A percentile compares a stretch with the other conserved stretches of the same genome.
Evolutionary conservation across 1,140 invertebrate species (phyloP).

Genomic region (Drosophila aff.): DNA sequence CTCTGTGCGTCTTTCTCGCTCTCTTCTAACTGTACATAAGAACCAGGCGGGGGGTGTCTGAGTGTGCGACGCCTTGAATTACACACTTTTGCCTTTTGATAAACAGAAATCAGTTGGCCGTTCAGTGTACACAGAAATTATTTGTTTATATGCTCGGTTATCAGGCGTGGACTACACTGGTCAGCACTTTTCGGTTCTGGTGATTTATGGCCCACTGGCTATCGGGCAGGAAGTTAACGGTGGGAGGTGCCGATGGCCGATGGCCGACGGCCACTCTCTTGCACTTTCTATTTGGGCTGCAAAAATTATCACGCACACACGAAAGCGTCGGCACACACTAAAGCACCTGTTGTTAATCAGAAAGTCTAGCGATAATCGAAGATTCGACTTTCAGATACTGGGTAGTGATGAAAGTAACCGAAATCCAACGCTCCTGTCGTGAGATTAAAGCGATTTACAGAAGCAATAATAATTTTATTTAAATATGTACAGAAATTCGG

Average conservation of each 20-base stretch:
- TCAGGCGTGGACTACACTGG: slow-evolving; percentile 36
- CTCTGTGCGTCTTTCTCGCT: slow-evolving; percentile 7
- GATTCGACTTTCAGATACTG: slow-evolving; percentile 36
- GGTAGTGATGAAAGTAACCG: neutral
- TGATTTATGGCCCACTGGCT: neutral
- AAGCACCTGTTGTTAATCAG: slow-evolving; percentile 55
- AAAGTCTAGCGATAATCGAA: slow-evolving; percentile 13
- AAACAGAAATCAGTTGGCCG: slow-evolving; percentile 41
- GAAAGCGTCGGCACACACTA: slow-evolving; percentile 1
- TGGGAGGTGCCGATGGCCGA: slow-evolving; percentile 17
- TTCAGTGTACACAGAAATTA: slow-evolving; percentile 3
- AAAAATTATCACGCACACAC: slow-evolving; percentile 31
- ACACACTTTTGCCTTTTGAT: slow-evolving; percentile 26
- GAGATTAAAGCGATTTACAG: neutral
- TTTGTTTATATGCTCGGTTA: slow-evolving; percentile 73
- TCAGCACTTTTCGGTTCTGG: slow-evolving; percentile 10
- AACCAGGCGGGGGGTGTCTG: neutral
- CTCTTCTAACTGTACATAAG: slow-evolving; percentile 45
- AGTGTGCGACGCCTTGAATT: slow-evolving; percentile 21
- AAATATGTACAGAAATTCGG: neutral
- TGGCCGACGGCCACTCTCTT: slow-evolving; percentile 23
- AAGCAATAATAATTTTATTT: neutral
- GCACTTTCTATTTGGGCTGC: slow-evolving; percentile 55
- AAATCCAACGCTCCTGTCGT: accelerated
- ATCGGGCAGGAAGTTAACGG: slow-evolving; percentile 33